A percentile compares a stretch with the other conserved stretches of the same genome.
phyloP scores from a whole-genome alignment of 2,113 vertebrate genomes.

The Heterotis niloticus region DNA sequence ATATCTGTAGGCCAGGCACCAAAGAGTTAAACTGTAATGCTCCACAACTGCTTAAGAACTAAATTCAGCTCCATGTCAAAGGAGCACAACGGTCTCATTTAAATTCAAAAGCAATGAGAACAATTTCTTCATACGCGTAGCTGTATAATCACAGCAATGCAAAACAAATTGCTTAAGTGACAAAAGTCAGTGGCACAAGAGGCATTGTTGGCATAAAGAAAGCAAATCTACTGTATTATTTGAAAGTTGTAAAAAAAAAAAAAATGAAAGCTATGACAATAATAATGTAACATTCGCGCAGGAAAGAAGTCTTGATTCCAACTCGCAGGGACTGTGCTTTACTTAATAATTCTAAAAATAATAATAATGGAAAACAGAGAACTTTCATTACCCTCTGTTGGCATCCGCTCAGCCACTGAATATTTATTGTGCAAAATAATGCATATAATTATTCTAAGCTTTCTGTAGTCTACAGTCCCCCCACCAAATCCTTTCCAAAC shows the following conservation, averaged over 20 bases:
- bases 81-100: neutral
- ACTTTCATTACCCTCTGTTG: conserved; percentile 36
- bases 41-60: neutral
- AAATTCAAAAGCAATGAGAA: neutral
- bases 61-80: neutral
- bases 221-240: neutral
- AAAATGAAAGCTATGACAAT: neutral
- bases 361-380: neutral
- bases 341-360: neutral
- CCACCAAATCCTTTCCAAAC: conserved; percentile 55
- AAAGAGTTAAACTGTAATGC: conserved; percentile 25
- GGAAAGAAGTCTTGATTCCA: neutral
- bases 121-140: too few species aligned
- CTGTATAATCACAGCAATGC: too few species aligned
- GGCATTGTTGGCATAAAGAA: neutral
- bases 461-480: conserved; percentile 48
- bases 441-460: conserved; percentile 59
- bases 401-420: conserved; percentile 52
- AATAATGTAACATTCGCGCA: neutral
- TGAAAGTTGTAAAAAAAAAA: neutral
- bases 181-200: neutral
- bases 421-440: conserved; percentile 53
- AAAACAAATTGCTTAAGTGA: neutral
- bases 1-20: conserved; percentile 72
- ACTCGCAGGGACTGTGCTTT: neutral